Evolutionary conservation across 2,113 vertebrate species (phyloP), one percentile per base, ranked within the genome.

Genomic region (Microtus richardsoni): DNA sequence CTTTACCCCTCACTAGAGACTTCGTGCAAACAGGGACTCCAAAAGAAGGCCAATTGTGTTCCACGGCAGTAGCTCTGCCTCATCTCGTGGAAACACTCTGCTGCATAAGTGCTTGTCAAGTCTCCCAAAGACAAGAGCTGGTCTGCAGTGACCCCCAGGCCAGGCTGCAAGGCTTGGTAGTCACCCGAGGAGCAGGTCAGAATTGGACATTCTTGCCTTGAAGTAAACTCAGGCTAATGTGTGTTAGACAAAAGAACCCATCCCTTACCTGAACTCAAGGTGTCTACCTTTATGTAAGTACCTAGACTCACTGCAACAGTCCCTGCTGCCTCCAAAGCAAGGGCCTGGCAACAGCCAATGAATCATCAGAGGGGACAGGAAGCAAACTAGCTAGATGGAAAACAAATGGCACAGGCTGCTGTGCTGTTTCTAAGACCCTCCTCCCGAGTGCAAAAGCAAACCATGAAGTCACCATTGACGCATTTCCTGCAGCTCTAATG

Each of bases 351-450:
- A 96, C 1, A 28, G 39, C 39, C 73, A 75, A 52, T 78, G 71
- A 88, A 91, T 85, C 33, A 70, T 82, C 17, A 58, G 90, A 77
- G 39, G 26, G 62, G 71, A 16, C 33, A 39, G 83, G 79, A 89
- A 93, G 60, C 74, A 68, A 94, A 60, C 68, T 9, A 28, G 84
- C 80, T 88, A 90, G 58, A 36, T 21, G 3, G 39, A 71, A 52
- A 22, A 33, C 30, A 92, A 97, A 91, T 74, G 86, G 62, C 71
- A 52, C 73, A 58, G 89, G 91, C 96, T 92, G 95, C 94, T 90
- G 79, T 92, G 93, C n/a, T 91, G 66, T 87, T 96, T 95, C 95
- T 92, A 82, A 91, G 86, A 77, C 94, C 39, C 96, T 82, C 41
- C 54, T 93, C 83, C 91, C 80, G 91, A 80, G 79, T 71, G 73